A percentile compares a stretch with the other conserved stretches of the same genome.
These are phyloP conservation scores for Lepus europaeus DNA, from an alignment of 2,113 vertebrate genomes.

Conservation along the genomic window DNA sequence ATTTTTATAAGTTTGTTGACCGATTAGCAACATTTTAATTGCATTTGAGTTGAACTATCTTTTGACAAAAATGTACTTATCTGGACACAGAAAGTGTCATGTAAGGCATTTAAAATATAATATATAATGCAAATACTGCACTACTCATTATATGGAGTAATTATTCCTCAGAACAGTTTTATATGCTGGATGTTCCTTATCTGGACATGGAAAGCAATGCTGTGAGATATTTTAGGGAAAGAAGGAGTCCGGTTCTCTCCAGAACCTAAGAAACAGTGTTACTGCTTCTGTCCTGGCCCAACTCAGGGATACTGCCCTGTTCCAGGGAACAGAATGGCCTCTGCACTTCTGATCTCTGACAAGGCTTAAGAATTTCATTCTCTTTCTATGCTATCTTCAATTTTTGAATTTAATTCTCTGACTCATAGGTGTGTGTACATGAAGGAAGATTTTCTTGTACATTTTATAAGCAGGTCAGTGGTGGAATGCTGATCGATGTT, in stretches of 20 bases:
- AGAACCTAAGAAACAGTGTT: neutral
- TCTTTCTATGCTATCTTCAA: neutral
- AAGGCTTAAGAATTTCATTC: neutral
- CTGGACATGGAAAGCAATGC: too few species aligned
- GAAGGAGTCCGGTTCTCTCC: neutral
- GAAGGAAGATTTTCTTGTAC: neutral
- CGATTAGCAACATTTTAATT: neutral
- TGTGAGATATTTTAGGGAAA: too few species aligned
- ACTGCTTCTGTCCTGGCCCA: too few species aligned
- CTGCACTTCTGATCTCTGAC: neutral
- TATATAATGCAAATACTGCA: too few species aligned
- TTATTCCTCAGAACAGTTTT: too few species aligned
- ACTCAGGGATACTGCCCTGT: too few species aligned
- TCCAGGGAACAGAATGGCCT: neutral
- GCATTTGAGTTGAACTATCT: neutral
- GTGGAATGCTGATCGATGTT: too few species aligned
- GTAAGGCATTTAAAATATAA: too few species aligned
- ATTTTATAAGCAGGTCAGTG: neutral
- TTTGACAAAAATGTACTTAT: neutral
- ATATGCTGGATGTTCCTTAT: too few species aligned
- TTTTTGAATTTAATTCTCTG: neutral
- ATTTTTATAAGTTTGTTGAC: neutral
- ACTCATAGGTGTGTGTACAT: neutral
- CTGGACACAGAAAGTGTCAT: neutral
- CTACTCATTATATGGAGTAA: too few species aligned